Conservation (phyloP, 2,113 vertebrate genomes). For the Platysteira castanea region DNA sequence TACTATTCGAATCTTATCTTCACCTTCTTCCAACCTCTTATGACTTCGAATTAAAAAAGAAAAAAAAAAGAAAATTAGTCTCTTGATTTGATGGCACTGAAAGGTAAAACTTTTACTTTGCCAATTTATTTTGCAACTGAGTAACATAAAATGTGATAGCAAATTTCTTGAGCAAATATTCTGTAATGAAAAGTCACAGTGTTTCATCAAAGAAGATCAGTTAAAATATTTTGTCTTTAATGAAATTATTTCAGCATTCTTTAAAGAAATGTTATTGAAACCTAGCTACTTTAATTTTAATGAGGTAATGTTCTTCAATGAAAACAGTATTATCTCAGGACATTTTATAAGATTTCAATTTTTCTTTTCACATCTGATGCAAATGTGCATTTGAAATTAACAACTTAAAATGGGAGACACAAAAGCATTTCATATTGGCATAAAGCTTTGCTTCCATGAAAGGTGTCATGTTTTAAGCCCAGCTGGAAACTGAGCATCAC, state of each 20-base stretch:
- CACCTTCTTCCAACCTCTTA: not conserved
- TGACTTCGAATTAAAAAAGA: not conserved
- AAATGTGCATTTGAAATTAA: not conserved
- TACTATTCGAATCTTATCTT: not conserved
- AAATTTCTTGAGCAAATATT: not conserved
- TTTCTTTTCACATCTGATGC: not conserved
- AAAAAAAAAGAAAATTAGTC: not conserved
- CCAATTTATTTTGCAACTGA: not conserved
- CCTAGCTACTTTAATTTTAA: not conserved
- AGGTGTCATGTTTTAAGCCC: not conserved
- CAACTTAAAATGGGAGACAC: not conserved
- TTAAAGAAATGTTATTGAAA: not conserved
- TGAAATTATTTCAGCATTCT: not conserved
- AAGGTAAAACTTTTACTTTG: not conserved
- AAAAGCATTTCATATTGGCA: not conserved
- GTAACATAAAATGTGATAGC: not conserved
- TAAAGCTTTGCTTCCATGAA: not conserved
- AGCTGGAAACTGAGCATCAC: not conserved
- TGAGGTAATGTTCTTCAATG: not conserved
- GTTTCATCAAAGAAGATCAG: not conserved
- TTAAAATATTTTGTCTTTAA: not conserved
- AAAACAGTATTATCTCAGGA: not conserved
- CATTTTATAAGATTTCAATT: not conserved
- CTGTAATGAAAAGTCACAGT: not conserved
- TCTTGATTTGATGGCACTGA: not conserved